phyloP scores from a whole-genome alignment of 2,113 vertebrate species.

The Carassius gibelio region DNA sequence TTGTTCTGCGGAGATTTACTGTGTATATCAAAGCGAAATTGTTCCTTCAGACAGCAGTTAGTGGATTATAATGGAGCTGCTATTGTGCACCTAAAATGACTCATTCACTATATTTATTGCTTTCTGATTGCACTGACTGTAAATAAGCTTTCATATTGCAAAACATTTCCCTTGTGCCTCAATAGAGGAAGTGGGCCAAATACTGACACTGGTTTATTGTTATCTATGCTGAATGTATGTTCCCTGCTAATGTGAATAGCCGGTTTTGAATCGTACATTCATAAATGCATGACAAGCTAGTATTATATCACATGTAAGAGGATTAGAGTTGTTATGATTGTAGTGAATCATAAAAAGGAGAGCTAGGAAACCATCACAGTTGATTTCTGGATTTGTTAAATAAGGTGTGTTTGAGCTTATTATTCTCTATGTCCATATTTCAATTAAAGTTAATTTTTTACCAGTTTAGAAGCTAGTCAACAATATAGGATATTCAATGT shows the following conservation, averaged over 20 bases:
- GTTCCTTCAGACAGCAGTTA: constrained; percentile 58
- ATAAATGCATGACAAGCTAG: neutral
- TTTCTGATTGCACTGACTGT: constrained; percentile 58
- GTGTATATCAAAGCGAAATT: constrained; percentile 57
- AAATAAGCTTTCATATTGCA: constrained; percentile 59
- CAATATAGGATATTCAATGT: neutral
- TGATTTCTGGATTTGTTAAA: neutral
- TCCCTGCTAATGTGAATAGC: neutral
- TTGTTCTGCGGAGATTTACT: constrained; percentile 52
- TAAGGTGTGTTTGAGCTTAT: neutral
- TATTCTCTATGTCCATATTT: neutral
- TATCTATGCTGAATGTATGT: constrained; percentile 16
- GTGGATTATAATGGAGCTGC: constrained; percentile 56
- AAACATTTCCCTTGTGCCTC: neutral
- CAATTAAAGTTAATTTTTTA: too few relatives aligned
- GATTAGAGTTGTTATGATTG: constrained; percentile 6
- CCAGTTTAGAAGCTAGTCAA: neutral
- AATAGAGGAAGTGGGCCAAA: constrained; percentile 7
- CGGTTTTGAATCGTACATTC: neutral
- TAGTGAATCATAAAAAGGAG: neutral
- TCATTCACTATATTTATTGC: constrained; percentile 67
- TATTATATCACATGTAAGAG: neutral
- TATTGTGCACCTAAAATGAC: constrained; percentile 65
- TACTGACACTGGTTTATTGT: constrained; percentile 7
- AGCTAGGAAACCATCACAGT: neutral